Evolutionary conservation across 2,888 invertebrate genomes (phyloP), one percentile per base, ranked within the genome.

Genomic region (Halictus quadricinctus): DNA sequence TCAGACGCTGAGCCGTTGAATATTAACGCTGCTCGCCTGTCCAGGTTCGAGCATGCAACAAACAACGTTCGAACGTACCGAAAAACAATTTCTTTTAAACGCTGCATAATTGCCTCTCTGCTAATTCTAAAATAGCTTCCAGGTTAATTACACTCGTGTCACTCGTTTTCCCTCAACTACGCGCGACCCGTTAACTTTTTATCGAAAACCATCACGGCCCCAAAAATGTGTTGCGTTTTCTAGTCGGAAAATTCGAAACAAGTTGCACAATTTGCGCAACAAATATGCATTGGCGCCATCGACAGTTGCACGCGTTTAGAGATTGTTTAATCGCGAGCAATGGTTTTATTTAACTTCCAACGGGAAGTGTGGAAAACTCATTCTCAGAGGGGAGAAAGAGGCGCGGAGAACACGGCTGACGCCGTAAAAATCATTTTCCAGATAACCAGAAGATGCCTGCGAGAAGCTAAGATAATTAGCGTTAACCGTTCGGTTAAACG

Each of bases 391-490:
- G 36, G 41, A 29, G 36, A 73, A 58, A 41, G 10, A 18, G 12
- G n/a, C 48, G 66, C n/a, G 21, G 36, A 48, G 25, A 21, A 64
- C 76, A 36, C 18, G 21, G 43, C 8, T 69, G 41, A 15, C 29
- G 15, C 46, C 21, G 18, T 15, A 69, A 72, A 64, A 77, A 76
- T 69, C 58, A 64, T 83, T 86, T 77, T 18, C 36, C 73, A 69
- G 77, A 77, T 64, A 69, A 87, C 77, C 21, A n/a, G 69, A 15
- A 64, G 73, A 81, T 79, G 48, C 69, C 75, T 75, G 54, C 76
- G 79, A 82, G 64, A 21, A n/a, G 64, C 79, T 58, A 21, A 58
- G 72, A 76, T 77, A 80, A 83, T 86, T 86, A 86, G 73, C 86
- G 73, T 79, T 86, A 78, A 64, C 80, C 73, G 60, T 86, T 73